Evolutionary conservation across 1,140 invertebrate species (phyloP).

Genomic region (Nautilus pompilius): DNA sequence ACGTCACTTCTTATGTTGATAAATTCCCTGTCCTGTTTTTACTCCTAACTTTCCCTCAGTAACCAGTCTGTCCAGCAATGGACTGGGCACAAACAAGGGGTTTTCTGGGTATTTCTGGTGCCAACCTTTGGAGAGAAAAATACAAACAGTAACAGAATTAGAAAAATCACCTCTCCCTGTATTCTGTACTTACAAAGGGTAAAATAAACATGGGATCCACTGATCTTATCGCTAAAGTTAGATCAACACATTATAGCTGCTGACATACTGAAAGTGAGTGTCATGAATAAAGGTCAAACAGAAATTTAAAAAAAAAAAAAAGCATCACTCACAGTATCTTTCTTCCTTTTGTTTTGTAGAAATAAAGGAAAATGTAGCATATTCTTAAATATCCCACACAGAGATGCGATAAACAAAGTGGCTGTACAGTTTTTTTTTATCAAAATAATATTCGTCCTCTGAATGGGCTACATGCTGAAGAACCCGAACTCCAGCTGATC

Average conservation of each 20-base stretch:
- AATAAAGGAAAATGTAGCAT: too few relatives aligned
- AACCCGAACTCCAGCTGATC: too few relatives aligned
- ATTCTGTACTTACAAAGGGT: background rate
- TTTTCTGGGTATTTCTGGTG: conserved; percentile 74
- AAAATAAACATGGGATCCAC: background rate
- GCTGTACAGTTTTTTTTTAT: too few relatives aligned
- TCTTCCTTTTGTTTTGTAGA: too few relatives aligned
- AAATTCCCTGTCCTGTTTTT: conserved; percentile 85
- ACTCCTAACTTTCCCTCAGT: conserved; percentile 76
- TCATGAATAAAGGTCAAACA: background rate
- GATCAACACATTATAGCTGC: background rate
- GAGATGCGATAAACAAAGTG: too few relatives aligned
- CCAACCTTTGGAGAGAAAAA: conserved; percentile 64
- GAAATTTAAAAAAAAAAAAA: background rate
- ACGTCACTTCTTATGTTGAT: conserved; percentile 77
- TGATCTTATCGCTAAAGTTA: background rate
- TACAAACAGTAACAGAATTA: background rate
- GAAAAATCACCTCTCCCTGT: background rate
- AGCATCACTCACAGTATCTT: too few relatives aligned
- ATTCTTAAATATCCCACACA: too few relatives aligned
- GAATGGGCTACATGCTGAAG: too few relatives aligned
- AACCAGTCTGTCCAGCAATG: conserved; percentile 71
- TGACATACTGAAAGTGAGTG: background rate
- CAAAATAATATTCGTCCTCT: too few relatives aligned
- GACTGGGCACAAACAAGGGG: conserved; percentile 68